Conservation (phyloP, 2,113 vertebrate genomes). For the Alligator sinensis region DNA sequence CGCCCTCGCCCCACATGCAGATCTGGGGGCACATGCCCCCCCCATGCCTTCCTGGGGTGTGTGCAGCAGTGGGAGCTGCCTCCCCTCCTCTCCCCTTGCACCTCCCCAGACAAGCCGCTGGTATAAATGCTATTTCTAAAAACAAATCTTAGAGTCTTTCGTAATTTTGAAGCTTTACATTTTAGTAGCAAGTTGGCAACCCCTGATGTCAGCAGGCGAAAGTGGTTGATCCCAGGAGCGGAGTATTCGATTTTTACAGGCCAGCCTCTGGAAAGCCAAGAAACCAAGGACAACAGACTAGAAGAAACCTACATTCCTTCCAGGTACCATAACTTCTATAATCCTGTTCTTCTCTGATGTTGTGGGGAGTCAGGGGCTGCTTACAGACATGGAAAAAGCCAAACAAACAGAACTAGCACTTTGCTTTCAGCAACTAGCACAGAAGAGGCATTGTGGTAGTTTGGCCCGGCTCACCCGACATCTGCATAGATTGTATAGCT, state of each 20-base stretch:
- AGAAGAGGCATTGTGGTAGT: too few species aligned
- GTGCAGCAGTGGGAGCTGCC: neutral
- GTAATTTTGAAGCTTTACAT: constrained; percentile 74
- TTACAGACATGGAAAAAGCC: too few species aligned
- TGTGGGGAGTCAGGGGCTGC: neutral
- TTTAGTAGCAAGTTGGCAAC: constrained; percentile 72
- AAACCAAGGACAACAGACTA: constrained; percentile 40
- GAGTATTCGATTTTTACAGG: constrained; percentile 86
- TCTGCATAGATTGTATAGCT: too few species aligned
- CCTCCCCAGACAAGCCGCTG: neutral
- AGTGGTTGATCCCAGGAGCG: constrained; percentile 78
- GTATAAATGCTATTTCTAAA: neutral
- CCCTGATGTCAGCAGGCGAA: constrained; percentile 83
- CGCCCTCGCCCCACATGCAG: too few species aligned
- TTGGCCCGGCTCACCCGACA: too few species aligned
- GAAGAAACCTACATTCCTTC: constrained; percentile 48
- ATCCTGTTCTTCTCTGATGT: neutral
- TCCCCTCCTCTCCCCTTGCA: neutral
- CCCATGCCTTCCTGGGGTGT: too few species aligned
- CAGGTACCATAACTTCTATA: neutral
- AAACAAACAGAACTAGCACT: too few species aligned
- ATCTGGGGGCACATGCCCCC: too few species aligned
- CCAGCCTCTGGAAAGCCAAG: constrained; percentile 75
- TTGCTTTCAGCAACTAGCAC: too few species aligned
- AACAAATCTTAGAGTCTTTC: neutral